Conservation (phyloP, 2,113 vertebrate genomes). For the Castor canadensis region DNA sequence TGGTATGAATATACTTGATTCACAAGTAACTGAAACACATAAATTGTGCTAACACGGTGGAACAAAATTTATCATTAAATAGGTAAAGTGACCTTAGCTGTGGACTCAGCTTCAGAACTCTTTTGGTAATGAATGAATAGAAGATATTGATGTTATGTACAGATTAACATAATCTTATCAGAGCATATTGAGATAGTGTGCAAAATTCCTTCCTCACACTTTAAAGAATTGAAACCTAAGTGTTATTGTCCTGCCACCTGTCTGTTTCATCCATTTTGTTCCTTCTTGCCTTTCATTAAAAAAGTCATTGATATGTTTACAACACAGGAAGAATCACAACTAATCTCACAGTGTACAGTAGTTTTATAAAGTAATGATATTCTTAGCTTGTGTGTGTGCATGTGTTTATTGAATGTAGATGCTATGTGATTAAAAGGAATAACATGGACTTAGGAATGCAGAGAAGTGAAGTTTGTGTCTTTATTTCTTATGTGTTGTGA, state of each 20-base stretch:
- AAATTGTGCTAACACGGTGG: not conserved
- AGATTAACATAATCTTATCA: not conserved
- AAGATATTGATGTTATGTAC: not conserved
- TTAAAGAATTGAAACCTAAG: constrained; percentile 10
- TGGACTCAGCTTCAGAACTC: not conserved
- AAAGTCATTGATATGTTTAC: not conserved
- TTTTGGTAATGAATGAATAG: constrained; percentile 9
- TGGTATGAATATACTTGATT: not conserved
- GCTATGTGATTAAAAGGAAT: not conserved
- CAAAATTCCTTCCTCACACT: constrained; percentile 68
- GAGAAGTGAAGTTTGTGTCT: not conserved
- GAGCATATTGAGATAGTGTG: constrained; percentile 51
- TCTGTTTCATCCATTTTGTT: constrained; percentile 6
- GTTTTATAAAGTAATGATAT: not conserved
- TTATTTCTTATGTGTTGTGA: not conserved
- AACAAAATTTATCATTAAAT: not conserved
- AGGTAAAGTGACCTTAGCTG: not conserved
- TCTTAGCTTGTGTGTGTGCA: not conserved
- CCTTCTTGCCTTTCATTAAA: not conserved
- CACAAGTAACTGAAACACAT: not conserved
- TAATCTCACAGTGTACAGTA: not conserved
- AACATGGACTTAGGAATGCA: not conserved
- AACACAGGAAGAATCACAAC: not conserved
- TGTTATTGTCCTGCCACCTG: not conserved
- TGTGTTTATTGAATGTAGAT: not conserved